Base-by-base conservation (phyloP, 2,113 vertebrate genomes). In the Channa maculata region DNA sequence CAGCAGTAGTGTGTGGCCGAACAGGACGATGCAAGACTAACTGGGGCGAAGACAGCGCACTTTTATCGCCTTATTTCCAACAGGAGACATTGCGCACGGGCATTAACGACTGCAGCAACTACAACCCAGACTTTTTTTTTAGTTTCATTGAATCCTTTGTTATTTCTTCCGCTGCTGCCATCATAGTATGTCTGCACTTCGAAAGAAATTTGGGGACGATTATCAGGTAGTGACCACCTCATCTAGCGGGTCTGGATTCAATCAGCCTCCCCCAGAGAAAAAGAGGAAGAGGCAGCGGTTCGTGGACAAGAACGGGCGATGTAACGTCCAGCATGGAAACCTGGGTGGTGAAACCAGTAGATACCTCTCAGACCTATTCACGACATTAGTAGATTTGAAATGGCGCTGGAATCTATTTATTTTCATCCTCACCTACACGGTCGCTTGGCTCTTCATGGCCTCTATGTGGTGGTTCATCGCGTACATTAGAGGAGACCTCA, bases 401-500 rank as follows among this genome's bases (percentile, higher is more conserved):
- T 99, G 98, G 98, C 97, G 98, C 80, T 99, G 97, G 97, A 99
- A 99, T 87, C 95, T 99, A 46, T 97, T 99, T 85, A 99, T 99
- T 86, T 99, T 99, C 92, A 95, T 99, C 88, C 96, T 99, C 82
- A 99, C 97, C 84, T 99, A 99, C 90, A 99, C 97, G 0, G 97
- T 99, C 75, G 98, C 98, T 50, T 99, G 98, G 98, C 96, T 99
- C 71, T 97, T 99, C 90, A 99, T 99, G 98, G 98, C 98, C 72
- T 98, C 94, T 10, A 96, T 99, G 97, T 99, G 98, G 98, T 99
- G 98, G 98, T 93, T 95, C 75, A 99, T 99, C 50, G 98, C 98
- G 24, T 99, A 99, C 93, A 95, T 97, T 61, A 93, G 98, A 66
- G 98, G 98, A 3, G 98, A 99, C 94, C 95, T 99, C 52, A 94